phyloP scores from a whole-genome alignment of 2,797 vertebrate species.

The Leptodactylus fallax region DNA sequence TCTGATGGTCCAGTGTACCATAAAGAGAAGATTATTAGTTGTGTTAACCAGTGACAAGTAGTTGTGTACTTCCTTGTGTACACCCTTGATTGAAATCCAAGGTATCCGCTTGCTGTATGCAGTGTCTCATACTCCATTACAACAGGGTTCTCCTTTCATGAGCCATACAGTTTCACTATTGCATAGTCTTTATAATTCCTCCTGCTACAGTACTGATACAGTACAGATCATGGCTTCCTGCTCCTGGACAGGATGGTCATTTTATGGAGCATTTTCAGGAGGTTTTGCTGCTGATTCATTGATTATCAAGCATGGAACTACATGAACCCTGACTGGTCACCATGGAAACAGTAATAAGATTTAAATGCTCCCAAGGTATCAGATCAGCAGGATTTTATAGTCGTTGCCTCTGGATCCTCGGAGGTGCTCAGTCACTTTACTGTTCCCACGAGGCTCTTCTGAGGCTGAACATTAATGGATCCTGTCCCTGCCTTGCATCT shows the following conservation, averaged over 20 bases:
- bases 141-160: neutral
- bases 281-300: neutral
- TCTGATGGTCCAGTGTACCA: too few relatives aligned
- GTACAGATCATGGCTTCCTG: neutral
- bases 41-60: too few relatives aligned
- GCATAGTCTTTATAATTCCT: neutral
- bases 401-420: neutral
- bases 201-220: neutral
- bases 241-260: neutral
- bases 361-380: neutral
- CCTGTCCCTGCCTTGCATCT: too few relatives aligned
- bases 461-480: neutral
- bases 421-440: neutral
- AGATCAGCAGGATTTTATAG: neutral
- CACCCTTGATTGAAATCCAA: too few relatives aligned
- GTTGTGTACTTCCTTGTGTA: too few relatives aligned
- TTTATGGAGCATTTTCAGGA: neutral
- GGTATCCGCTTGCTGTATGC: too few relatives aligned
- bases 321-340: slow-evolving; percentile 1
- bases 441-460: neutral
- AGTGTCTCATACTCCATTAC: neutral
- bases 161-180: too few relatives aligned
- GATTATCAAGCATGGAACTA: neutral
- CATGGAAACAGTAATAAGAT: slow-evolving; percentile 29
- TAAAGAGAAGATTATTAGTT: too few relatives aligned